These are phyloP conservation scores for Mamestra brassicae DNA, from an alignment of 2,888 invertebrate species.

Conservation along the genomic window DNA sequence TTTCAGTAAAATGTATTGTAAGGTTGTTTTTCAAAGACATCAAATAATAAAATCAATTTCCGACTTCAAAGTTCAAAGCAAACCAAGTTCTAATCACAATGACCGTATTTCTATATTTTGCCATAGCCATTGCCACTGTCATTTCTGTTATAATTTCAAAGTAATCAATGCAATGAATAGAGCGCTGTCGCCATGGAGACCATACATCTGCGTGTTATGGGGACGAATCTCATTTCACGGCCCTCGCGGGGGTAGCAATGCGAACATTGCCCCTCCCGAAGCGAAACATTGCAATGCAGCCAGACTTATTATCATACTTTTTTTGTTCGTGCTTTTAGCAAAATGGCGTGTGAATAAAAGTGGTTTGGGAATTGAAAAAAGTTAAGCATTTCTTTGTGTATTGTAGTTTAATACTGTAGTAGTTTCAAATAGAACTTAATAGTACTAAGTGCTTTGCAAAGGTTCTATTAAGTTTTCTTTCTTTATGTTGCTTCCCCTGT, in stretches of 20 bases:
- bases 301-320: conserved; percentile 46
- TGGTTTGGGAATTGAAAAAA: conserved; percentile 25
- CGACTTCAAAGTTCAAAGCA: not conserved
- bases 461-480: conserved; percentile 9
- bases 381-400: conserved; percentile 9
- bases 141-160: conserved; percentile 39
- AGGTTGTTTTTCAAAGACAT: not conserved
- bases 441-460: conserved; percentile 30
- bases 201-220: conserved; percentile 59
- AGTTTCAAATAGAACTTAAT: conserved; percentile 13
- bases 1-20: not conserved
- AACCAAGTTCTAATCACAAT: not conserved
- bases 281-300: conserved; percentile 56
- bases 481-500: not conserved
- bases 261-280: conserved; percentile 47
- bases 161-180: conserved; percentile 55
- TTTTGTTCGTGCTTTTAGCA: conserved; percentile 34
- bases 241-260: conserved; percentile 50
- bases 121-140: too few species aligned
- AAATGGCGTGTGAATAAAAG: conserved; percentile 22
- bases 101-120: not conserved
- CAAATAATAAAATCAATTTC: conserved; percentile 1
- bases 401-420: conserved; percentile 6
- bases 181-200: conserved; percentile 48
- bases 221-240: conserved; percentile 64